A percentile compares a stretch with the other conserved stretches of the same genome.
phyloP scores from a whole-genome alignment of 2,113 vertebrate genomes.

The Mesocricetus auratus region DNA sequence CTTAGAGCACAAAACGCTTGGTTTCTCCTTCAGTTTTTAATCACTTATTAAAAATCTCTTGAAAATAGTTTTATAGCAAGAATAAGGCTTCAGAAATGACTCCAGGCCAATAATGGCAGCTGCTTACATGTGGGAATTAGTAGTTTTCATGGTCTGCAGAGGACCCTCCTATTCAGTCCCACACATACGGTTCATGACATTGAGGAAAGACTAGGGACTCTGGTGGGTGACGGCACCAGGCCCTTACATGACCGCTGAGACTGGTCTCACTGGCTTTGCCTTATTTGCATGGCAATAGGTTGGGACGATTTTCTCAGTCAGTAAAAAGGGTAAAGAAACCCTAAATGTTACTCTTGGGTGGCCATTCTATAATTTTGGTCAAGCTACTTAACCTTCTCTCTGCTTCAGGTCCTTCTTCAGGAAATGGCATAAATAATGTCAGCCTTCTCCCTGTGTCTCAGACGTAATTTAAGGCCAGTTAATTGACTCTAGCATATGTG shows the following conservation, averaged over 20 bases:
- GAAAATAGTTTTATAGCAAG: conserved; percentile 36
- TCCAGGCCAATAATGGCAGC: not conserved
- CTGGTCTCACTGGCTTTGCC: not conserved
- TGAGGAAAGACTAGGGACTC: not conserved
- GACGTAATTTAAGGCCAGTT: conserved; percentile 51
- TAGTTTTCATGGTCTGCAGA: not conserved
- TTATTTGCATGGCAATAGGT: conserved; percentile 51
- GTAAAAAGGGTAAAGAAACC: conserved; percentile 29
- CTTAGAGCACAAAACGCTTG: conserved; percentile 11
- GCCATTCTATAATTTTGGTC: conserved; percentile 39
- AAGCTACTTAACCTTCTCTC: conserved; percentile 50
- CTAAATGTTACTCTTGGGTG: not conserved
- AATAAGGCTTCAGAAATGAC: not conserved
- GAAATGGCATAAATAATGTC: conserved; percentile 58
- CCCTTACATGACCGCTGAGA: not conserved
- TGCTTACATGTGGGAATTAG: not conserved
- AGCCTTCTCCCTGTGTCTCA: conserved; percentile 26
- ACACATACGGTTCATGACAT: not conserved
- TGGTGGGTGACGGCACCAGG: not conserved
- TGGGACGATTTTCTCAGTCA: not conserved
- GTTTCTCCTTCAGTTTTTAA: conserved; percentile 30
- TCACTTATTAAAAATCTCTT: conserved; percentile 46
- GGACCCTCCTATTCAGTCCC: not conserved
- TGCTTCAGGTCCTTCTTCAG: conserved; percentile 60
- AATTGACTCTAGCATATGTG: conserved; percentile 42